Evolutionary conservation across 1,140 invertebrate species (phyloP), one percentile per base, ranked within the genome.

Genomic region (Trachelipus rathkii): DNA sequence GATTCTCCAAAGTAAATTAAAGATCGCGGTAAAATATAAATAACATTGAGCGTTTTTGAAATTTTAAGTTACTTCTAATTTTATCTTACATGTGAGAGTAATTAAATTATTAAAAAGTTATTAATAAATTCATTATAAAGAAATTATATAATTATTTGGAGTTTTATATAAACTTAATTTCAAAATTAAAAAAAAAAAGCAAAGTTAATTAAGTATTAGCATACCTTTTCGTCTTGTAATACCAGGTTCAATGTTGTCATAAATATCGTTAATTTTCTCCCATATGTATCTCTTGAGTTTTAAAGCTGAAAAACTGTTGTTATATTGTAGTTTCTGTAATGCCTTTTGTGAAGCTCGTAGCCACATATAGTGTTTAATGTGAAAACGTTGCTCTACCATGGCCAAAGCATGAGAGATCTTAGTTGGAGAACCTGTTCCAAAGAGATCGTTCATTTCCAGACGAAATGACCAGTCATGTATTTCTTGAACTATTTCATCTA

Each of bases 401-500:
- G 50, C 50, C 21, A 78, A 24, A 44, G 66, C 19, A 11, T 24
- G 24, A 24, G 43, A 33, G 24, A 71, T 43, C 45, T 72, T 53
- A 60, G 43, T 53, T 44, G 69, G 43, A 7, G 75, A 72, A 23
- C 46, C 72, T 6, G 53, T 46, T 11, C 21, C 60, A 15, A 77
- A 69, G 15, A 81, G 23, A 53, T 78, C 77, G n/a, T 72, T 70
- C 77, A 78, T 78, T 11, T 75, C 66, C 11, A 81, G 70, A 19
- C 71, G 69, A 24, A 66, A 24, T 33, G 74, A 24, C 72, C 72
- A 77, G 4, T 88, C 86, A n/a, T 87, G 87, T 77, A 90, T 89
- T 10, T 88, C 86, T 82, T 87, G 87, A 23, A 86, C 81, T 81
- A 90, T 87, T 72, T 90, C 88, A 13, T 87, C 86, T 19, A 86